A percentile compares a stretch with the other conserved stretches of the same genome.
Conservation (phyloP, 2,888 invertebrate genomes). For the Ochropleura leucogaster region DNA sequence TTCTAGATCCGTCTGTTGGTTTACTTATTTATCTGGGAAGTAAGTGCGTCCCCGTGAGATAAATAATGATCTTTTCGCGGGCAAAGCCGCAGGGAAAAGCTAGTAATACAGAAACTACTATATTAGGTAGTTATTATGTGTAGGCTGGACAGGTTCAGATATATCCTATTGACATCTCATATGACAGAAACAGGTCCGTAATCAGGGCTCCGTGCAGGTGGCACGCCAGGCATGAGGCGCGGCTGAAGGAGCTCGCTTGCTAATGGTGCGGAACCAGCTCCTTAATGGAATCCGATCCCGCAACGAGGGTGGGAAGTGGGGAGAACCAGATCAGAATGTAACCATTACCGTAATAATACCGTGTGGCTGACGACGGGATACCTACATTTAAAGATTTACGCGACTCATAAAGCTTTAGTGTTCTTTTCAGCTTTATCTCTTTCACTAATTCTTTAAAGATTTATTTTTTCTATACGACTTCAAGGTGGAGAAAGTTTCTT, state of each 20-base stretch:
- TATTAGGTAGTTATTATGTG: background rate
- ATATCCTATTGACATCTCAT: slow-evolving; percentile 32
- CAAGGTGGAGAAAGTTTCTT: too few relatives aligned
- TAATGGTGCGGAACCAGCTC: slow-evolving; percentile 40
- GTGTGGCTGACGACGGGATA: background rate
- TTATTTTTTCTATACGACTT: too few relatives aligned
- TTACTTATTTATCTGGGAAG: too few relatives aligned
- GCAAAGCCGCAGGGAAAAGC: too few relatives aligned
- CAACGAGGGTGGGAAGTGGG: slow-evolving; percentile 8
- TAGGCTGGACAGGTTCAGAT: background rate
- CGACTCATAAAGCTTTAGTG: background rate
- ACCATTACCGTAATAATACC: slow-evolving; percentile 20
- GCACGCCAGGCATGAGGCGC: background rate
- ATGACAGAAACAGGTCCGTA: slow-evolving; percentile 32
- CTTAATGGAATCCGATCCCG: slow-evolving; percentile 16
- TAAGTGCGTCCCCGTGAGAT: too few relatives aligned
- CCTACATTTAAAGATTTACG: background rate
- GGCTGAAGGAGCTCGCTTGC: slow-evolving; percentile 33
- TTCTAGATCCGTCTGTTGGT: too few relatives aligned
- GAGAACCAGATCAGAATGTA: slow-evolving; percentile 14
- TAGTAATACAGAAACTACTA: background rate
- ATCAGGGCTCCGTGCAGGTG: slow-evolving; percentile 25
- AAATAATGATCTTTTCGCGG: too few relatives aligned
- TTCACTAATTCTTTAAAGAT: background rate
- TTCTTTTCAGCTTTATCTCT: too few relatives aligned